Evolutionary conservation across 2,888 invertebrate genomes (phyloP).

Genomic region (Himalopsyche kuldschensis): DNA sequence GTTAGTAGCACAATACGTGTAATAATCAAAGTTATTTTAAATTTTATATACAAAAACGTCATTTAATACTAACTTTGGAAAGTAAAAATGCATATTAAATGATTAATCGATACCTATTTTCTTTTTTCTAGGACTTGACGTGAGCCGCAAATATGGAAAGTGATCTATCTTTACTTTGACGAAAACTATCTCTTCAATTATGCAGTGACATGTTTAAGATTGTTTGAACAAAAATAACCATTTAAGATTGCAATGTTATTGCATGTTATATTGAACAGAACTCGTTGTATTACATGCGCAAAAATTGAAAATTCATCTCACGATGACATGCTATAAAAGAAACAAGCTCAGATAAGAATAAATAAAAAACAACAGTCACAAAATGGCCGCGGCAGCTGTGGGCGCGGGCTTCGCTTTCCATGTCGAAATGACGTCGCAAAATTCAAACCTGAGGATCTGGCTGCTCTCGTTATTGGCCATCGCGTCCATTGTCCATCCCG

Average conservation of each 20-base stretch:
- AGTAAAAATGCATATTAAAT: too few relatives aligned
- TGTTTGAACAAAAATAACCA: not conserved
- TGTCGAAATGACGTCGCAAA: conserved; percentile 33
- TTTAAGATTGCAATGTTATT: not conserved
- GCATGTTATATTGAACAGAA: not conserved
- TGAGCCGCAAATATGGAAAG: too few relatives aligned
- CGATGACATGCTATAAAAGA: conserved; percentile 21
- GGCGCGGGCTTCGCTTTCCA: conserved; percentile 3
- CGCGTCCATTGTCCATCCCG: not conserved
- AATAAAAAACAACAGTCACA: not conserved
- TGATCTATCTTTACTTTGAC: too few relatives aligned
- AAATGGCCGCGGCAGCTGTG: not conserved
- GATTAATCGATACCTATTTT: too few relatives aligned
- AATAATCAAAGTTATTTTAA: too few relatives aligned
- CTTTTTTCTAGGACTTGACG: too few relatives aligned
- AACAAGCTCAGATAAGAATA: conserved; percentile 25
- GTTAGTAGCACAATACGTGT: too few relatives aligned
- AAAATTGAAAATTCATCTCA: conserved; percentile 10
- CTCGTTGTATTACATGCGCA: not conserved
- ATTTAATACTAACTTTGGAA: too few relatives aligned
- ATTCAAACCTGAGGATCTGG: conserved; percentile 7
- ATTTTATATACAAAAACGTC: too few relatives aligned
- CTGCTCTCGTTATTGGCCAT: conserved; percentile 27
- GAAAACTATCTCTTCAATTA: not conserved
- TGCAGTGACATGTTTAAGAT: not conserved